Evolutionary conservation across 2,797 vertebrate genomes (phyloP), one percentile per base, ranked within the genome.

Genomic region (Erethizon dorsatum): DNA sequence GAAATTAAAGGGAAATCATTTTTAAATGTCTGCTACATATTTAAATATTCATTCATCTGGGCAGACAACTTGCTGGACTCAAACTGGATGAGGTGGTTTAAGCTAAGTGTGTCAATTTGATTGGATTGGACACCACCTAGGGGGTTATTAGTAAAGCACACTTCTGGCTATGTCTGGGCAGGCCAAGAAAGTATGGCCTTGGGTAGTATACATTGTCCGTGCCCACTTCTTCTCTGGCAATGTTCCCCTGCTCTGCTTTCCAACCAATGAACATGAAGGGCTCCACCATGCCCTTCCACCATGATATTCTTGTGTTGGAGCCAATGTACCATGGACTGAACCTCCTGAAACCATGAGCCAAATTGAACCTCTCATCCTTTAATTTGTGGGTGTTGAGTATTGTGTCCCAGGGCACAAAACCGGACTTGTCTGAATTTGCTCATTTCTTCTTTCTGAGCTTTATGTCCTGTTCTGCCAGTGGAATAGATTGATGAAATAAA

Each of bases 1-100:
- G 87, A 94, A 97, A 83, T 28, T 94, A 87, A 56, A 97, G 22
- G 12, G 22, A 4, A 69, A 86, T 57, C 50, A 91, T 5, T 95
- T n/a, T 57, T 54, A 61, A 69, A 79, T 69, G 1, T 71, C 59
- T 31, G 37, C 20, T 73, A 82, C 6, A 54, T 57, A 86, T 57
- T 45, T 83, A 83, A 93, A 41, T 83, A 95, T 69, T 63, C 83
- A 89, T 61, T 92, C 31, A 75, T 83, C 50, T 54, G 52, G 6
- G 8, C 57, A 78, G 52, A 52, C 28, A 73, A 90, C n/a, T 47
- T 86, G 11, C 17, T 90, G 28, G 17, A 93, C 14, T 82, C 90
- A 96, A 57, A 79, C 33, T 37, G 33, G 65, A 69, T 20, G 15
- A 33, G n/a, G 65, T 37, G 33, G 65, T 67, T 67, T 33, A 67